Conservation (phyloP, 1,140 invertebrate species). For the Piezodorus guildinii region DNA sequence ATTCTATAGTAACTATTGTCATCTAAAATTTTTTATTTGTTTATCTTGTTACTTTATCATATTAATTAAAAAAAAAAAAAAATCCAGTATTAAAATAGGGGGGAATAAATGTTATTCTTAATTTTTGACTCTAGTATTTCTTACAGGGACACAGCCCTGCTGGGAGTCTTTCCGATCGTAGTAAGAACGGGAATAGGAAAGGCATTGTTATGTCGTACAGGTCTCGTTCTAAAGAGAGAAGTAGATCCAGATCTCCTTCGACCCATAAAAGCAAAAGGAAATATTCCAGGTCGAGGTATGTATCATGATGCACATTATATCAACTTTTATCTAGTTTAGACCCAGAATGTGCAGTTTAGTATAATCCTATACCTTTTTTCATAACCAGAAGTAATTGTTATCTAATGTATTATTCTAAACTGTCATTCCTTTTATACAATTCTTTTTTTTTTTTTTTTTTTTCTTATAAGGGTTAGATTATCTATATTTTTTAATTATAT, state of each 20-base stretch:
- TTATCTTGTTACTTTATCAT: too few species aligned
- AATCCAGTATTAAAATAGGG: too few species aligned
- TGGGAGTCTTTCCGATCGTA: not conserved
- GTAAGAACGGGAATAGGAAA: not conserved
- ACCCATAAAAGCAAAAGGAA: constrained; percentile 3
- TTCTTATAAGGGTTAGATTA: not conserved
- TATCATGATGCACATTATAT: not conserved
- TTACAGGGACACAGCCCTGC: not conserved
- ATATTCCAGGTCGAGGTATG: not conserved
- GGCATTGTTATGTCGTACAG: not conserved
- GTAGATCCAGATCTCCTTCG: not conserved
- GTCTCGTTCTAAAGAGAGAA: not conserved
- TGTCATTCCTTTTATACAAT: not conserved
- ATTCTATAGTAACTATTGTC: too few species aligned
- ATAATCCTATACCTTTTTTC: too few species aligned
- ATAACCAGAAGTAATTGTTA: too few species aligned
- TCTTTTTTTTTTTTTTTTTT: not conserved
- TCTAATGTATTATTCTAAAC: not conserved
- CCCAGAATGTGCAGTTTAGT: too few species aligned
- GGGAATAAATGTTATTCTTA: too few species aligned
- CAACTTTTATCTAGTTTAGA: too few species aligned
- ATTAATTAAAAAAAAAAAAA: too few species aligned
- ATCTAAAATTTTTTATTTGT: too few species aligned
- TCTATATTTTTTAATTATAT: not conserved
- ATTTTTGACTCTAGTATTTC: not conserved